phyloP scores from a whole-genome alignment of 2,888 invertebrate genomes.

The Hylaea fasciaria region DNA sequence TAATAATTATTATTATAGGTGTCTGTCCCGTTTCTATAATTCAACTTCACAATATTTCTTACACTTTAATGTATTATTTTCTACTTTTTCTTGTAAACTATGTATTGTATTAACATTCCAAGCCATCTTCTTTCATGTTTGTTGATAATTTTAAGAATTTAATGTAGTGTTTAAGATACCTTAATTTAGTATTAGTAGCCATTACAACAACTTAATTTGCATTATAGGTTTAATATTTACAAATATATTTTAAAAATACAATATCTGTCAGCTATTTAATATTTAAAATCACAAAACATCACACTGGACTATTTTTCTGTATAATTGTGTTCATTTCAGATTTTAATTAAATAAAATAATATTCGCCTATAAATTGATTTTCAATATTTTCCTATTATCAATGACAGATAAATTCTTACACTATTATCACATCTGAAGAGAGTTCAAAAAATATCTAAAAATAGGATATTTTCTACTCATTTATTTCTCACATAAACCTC shows the following conservation, averaged over 20 bases:
- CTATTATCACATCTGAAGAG: no score
- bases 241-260: slow-evolving; percentile 24
- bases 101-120: slow-evolving; percentile 63
- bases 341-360: slow-evolving; percentile 78
- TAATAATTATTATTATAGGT: slow-evolving; percentile 58
- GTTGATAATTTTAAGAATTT: slow-evolving; percentile 64
- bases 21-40: slow-evolving; percentile 65
- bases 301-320: slow-evolving; percentile 56
- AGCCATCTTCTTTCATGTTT: slow-evolving; percentile 57
- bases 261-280: slow-evolving; percentile 32
- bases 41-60: slow-evolving; percentile 67
- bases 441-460: no score
- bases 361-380: slow-evolving; percentile 73
- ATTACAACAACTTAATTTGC: slow-evolving; percentile 54
- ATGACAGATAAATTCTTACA: not conserved
- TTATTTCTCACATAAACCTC: not conserved
- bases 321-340: slow-evolving; percentile 67
- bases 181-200: slow-evolving; percentile 59
- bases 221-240: slow-evolving; percentile 27
- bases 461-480: no score
- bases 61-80: slow-evolving; percentile 46
- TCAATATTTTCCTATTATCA: not conserved
- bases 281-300: slow-evolving; percentile 49
- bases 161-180: slow-evolving; percentile 65
- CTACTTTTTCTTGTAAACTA: slow-evolving; percentile 41